Percentiles rank a stretch among this genome's conserved stretches.
Evolutionary conservation across 2,113 vertebrate species (phyloP).

Genomic region (Tenrec ecaudatus): DNA sequence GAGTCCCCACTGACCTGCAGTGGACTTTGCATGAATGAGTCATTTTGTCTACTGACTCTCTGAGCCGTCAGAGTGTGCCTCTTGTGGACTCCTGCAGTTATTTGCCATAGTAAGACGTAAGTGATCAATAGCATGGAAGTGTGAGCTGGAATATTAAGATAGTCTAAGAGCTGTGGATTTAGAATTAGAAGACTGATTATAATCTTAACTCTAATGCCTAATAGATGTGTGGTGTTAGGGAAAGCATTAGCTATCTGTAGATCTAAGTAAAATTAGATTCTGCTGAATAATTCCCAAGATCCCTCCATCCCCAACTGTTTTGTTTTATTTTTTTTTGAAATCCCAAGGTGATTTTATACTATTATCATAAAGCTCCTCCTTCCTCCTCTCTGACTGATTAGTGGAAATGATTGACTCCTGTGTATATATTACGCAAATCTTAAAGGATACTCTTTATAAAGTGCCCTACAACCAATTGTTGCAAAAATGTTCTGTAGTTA

Average conservation of each 20-base stretch:
- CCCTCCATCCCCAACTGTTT: not conserved
- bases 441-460: conserved; percentile 9
- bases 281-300: not conserved
- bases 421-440: not conserved
- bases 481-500: not conserved
- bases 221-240: not conserved
- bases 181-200: not conserved
- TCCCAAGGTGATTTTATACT: not conserved
- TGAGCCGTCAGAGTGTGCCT: not conserved
- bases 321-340: conserved; percentile 30
- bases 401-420: not conserved
- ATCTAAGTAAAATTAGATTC: conserved; percentile 27
- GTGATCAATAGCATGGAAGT: not conserved
- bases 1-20: not conserved
- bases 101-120: not conserved
- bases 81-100: not conserved
- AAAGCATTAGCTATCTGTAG: not conserved
- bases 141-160: not conserved
- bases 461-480: not conserved
- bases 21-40: not conserved
- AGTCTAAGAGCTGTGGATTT: not conserved
- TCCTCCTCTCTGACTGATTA: not conserved
- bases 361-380: not conserved
- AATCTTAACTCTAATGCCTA: not conserved
- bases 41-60: not conserved